Evolutionary conservation across 2,113 vertebrate species (phyloP), one percentile per base, ranked within the genome.

Genomic region (Eubucco bourcierii): DNA sequence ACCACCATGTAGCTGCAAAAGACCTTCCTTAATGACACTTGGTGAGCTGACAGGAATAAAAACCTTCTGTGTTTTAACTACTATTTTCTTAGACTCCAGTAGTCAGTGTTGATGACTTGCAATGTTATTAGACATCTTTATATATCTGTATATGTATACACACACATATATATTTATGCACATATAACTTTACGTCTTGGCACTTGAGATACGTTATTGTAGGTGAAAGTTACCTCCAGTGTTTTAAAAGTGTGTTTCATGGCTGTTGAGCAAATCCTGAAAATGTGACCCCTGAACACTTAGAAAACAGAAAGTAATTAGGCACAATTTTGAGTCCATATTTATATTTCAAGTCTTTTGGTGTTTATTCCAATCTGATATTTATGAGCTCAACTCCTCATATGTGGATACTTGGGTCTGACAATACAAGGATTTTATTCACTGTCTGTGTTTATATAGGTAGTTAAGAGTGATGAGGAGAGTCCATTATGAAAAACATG

Each of bases 221-320:
- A 55, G 44, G 61, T 80, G 53, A 90, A 78, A n/a, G 21, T 80
- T 34, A 8, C 8, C 19, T 47, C 58, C 39, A 83, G 50, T 39
- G 15, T 67, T 87, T 90, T 58, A 80, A 4, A 87, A 86, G 55
- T 47, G 67, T 68, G 25, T 84, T 84, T 87, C 31, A 25, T 74
- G 82, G 37, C 47, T 90, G 25, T 88, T 82, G 65, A 88, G 60
- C 68, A 85, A 87, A 93, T 70, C 56, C 58, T 67, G 29, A 77
- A 87, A 85, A 63, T 39, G 17, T 56, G 68, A 70, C 8, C 47
- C 41, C 46, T 52, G 47, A 63, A 87, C 65, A 17, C 65, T 37
- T 61, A 67, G 29, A 34, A 91, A 75, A 66, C 28, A 58, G 31
- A 59, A 87, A 33, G 39, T 73, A 84, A 90, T 64, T 71, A 60